These are phyloP conservation scores for Hyaena hyaena DNA, from an alignment of 2,113 vertebrate species.

Conservation along the genomic window DNA sequence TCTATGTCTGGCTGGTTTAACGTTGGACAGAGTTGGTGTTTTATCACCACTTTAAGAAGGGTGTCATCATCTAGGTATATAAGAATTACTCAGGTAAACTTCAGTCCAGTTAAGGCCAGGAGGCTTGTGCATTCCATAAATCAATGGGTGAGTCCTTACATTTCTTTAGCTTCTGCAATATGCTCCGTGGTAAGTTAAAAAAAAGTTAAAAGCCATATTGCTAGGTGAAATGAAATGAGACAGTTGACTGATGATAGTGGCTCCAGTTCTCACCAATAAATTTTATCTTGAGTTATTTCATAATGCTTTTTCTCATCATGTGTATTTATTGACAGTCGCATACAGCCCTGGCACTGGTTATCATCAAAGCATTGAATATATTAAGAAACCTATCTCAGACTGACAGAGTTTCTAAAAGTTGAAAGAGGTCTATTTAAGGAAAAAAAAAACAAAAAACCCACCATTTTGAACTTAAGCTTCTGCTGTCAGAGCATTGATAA, in stretches of 20 bases:
- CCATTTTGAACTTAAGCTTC: constrained; percentile 42
- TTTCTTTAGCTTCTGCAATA: constrained; percentile 36
- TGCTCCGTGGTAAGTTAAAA: constrained; percentile 39
- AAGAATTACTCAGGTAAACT: constrained; percentile 70
- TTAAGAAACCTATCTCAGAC: constrained; percentile 64
- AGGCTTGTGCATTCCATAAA: constrained; percentile 59
- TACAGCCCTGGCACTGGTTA: constrained; percentile 38
- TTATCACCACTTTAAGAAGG: constrained; percentile 62
- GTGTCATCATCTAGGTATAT: constrained; percentile 43
- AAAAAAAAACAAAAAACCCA: not conserved
- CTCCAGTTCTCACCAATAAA: constrained; percentile 58
- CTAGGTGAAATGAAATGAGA: constrained; percentile 53
- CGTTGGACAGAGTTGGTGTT: not conserved
- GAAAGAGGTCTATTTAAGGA: constrained; percentile 36
- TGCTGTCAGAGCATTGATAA: constrained; percentile 49
- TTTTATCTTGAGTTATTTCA: constrained; percentile 64
- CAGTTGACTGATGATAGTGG: constrained; percentile 61
- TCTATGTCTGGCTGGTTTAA: constrained; percentile 68
- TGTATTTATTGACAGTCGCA: constrained; percentile 61
- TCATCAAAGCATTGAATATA: constrained; percentile 59
- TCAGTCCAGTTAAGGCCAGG: constrained; percentile 22
- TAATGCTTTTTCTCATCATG: constrained; percentile 53
- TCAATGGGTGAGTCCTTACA: constrained; percentile 34
- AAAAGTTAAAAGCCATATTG: constrained; percentile 49
- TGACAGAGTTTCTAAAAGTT: constrained; percentile 49